A percentile compares a stretch with the other conserved stretches of the same genome.
Conservation (phyloP, 1,140 invertebrate genomes). For the Drosophila kohkoa region DNA sequence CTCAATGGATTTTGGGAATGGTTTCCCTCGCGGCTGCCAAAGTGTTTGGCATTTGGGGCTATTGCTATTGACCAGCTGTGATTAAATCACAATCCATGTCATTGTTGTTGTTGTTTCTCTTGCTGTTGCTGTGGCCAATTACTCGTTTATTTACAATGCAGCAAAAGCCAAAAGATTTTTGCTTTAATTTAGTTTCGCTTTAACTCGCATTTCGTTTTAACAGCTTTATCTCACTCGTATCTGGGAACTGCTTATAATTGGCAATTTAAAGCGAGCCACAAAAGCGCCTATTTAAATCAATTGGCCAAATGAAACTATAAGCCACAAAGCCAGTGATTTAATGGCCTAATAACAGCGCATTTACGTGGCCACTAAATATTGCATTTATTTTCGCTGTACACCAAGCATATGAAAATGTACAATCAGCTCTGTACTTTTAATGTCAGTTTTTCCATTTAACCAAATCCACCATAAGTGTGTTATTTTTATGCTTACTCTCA, state of each 20-base stretch:
- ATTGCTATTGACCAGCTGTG: constrained; percentile 46
- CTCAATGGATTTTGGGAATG: constrained; percentile 1
- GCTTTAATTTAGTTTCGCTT: constrained; percentile 64
- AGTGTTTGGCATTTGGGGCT: constrained; percentile 76
- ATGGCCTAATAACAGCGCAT: constrained; percentile 18
- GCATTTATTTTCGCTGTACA: background rate
- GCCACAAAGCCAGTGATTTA: constrained; percentile 37
- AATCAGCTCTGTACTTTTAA: no score
- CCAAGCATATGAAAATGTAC: no score
- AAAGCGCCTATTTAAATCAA: constrained; percentile 73
- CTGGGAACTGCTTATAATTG: constrained; percentile 71
- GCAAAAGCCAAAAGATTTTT: constrained; percentile 50
- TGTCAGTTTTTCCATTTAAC: no score
- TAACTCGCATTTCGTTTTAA: constrained; percentile 25
- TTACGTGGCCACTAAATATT: constrained; percentile 15
- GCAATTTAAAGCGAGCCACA: constrained; percentile 72
- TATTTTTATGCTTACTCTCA: no score
- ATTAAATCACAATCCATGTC: constrained; percentile 67
- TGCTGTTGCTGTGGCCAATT: constrained; percentile 63
- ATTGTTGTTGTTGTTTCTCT: constrained; percentile 30
- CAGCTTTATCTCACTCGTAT: constrained; percentile 61
- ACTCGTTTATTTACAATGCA: constrained; percentile 73
- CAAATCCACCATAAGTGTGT: no score
- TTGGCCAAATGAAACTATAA: constrained; percentile 42
- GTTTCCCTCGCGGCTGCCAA: constrained; percentile 34